These are phyloP conservation scores for Poeciliopsis occidentalis DNA, from an alignment of 2,113 vertebrate species.

Conservation along the genomic window DNA sequence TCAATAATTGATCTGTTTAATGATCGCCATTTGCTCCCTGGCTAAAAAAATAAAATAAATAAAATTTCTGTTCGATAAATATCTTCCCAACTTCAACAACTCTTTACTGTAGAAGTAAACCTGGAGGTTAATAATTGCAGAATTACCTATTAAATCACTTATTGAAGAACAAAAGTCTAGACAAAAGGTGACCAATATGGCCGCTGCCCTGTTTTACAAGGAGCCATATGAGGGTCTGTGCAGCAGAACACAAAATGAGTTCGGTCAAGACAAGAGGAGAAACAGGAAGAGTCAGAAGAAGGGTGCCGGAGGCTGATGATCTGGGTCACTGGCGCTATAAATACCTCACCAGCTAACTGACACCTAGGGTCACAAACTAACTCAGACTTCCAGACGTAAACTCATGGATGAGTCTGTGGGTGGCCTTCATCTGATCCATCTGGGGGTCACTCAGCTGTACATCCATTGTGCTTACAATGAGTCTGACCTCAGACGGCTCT, in stretches of 20 bases:
- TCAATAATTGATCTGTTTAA: no score
- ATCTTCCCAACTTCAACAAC: no score
- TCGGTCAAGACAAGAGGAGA: conserved; percentile 29
- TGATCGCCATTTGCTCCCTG: no score
- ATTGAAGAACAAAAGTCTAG: no score
- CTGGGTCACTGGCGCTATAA: conserved; percentile 77
- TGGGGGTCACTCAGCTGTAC: not conserved
- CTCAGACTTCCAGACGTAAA: conserved; percentile 33
- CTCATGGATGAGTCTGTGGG: conserved; percentile 12
- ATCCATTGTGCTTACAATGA: not conserved
- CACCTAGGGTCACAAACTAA: conserved; percentile 62
- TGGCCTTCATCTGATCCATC: conserved; percentile 29
- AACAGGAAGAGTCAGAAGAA: conserved; percentile 33
- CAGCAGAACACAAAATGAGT: conserved; percentile 24
- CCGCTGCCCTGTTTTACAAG: conserved; percentile 3
- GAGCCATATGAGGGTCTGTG: not conserved
- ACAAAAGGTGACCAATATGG: not conserved
- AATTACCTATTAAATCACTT: no score
- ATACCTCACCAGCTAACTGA: conserved; percentile 74
- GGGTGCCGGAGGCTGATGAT: conserved; percentile 62
- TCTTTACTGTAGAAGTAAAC: no score
- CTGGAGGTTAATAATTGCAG: no score
- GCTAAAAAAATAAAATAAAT: no score
- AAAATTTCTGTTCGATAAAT: no score
- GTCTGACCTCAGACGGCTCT: conserved; percentile 18